Percentiles rank a stretch among this genome's conserved stretches.
These are phyloP conservation scores for Pachycephus smyrnensis DNA, from an alignment of 2,888 invertebrate species.

Conservation along the genomic window DNA sequence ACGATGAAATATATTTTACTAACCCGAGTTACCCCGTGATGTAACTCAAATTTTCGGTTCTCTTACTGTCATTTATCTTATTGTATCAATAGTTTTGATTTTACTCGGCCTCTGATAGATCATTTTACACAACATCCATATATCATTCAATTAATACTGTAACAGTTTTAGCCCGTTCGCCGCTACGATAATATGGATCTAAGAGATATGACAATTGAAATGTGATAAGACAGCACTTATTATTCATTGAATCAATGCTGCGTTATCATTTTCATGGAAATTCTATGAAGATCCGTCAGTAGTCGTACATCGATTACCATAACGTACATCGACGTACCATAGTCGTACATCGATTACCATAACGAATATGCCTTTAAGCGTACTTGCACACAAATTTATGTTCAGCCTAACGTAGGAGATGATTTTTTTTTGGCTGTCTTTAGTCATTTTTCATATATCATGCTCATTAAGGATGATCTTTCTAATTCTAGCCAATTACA, in stretches of 20 bases:
- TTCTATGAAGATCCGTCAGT: not conserved
- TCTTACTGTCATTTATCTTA: not conserved
- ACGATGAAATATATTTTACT: conserved; percentile 29
- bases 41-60: not conserved
- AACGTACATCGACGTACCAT: too few relatives aligned
- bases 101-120: not conserved
- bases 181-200: not conserved
- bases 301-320: not conserved
- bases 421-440: not conserved
- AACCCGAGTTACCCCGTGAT: conserved; percentile 13
- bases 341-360: not conserved
- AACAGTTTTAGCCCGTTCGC: not conserved
- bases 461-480: not conserved
- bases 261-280: not conserved
- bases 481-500: not conserved
- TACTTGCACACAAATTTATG: not conserved
- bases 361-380: not conserved
- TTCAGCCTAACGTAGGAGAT: not conserved
- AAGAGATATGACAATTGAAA: not conserved
- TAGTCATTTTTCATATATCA: not conserved
- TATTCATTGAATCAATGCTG: not conserved
- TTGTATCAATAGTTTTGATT: not conserved
- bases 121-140: not conserved
- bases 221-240: not conserved
- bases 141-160: not conserved